A percentile compares a stretch with the other conserved stretches of the same genome.
Evolutionary conservation across 2,888 invertebrate genomes (phyloP).

Genomic region (Drosophila acutilabella): DNA sequence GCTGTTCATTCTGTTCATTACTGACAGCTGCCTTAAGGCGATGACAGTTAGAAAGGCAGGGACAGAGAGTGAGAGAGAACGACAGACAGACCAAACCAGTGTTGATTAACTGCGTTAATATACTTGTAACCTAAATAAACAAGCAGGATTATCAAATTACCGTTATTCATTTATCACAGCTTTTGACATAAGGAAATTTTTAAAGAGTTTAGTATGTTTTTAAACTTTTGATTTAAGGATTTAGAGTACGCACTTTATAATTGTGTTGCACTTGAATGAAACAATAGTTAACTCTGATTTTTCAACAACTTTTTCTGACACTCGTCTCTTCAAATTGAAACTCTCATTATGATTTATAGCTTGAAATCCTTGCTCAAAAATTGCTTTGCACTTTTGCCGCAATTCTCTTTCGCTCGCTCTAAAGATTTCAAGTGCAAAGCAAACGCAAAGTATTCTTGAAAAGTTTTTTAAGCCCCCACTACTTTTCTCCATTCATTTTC

Average conservation of each 20-base stretch:
- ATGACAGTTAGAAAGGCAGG: not conserved
- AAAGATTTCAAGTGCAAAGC: conserved; percentile 39
- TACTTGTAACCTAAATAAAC: too few species aligned
- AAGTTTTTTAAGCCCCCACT: conserved; percentile 25
- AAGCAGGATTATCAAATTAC: too few species aligned
- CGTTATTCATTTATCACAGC: too few species aligned
- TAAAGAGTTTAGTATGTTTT: too few species aligned
- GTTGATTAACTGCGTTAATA: conserved; percentile 19
- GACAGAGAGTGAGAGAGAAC: too few species aligned
- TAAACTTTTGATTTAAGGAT: too few species aligned
- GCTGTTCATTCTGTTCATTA: conserved; percentile 49
- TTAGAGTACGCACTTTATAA: too few species aligned
- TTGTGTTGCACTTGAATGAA: too few species aligned
- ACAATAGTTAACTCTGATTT: too few species aligned
- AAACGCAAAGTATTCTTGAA: conserved; percentile 41
- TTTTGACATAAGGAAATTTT: too few species aligned
- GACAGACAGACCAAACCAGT: conserved; percentile 20
- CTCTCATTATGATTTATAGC: conserved; percentile 10
- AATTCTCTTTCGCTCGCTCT: conserved; percentile 19
- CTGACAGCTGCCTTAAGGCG: conserved; percentile 36
- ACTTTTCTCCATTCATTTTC: not conserved
- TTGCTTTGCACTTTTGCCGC: conserved; percentile 5
- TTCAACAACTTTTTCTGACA: not conserved
- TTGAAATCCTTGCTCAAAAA: conserved; percentile 2
- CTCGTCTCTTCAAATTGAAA: not conserved